A percentile compares a stretch with the other conserved stretches of the same genome.
phyloP scores from a whole-genome alignment of 2,113 vertebrate species.

The Xyrauchen texanus region DNA sequence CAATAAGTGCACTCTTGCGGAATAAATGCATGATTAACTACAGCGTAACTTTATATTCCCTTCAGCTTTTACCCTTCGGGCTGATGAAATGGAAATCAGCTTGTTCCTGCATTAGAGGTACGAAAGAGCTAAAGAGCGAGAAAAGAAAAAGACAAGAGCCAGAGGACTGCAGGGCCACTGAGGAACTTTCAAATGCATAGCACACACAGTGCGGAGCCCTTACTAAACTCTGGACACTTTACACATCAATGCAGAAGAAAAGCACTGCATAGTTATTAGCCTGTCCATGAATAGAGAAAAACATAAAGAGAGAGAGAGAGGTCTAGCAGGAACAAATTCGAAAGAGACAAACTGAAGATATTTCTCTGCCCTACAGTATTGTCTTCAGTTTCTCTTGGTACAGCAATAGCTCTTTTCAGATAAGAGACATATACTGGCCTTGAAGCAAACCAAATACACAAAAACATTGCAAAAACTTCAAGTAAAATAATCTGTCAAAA shows the following conservation, averaged over 20 bases:
- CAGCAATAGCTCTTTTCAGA: no score
- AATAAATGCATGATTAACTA: background rate
- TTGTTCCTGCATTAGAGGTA: background rate
- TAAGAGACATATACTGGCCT: no score
- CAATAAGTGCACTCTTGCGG: constrained; percentile 3
- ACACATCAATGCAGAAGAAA: constrained; percentile 35
- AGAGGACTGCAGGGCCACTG: background rate
- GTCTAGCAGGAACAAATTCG: no score
- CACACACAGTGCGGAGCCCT: constrained; percentile 33
- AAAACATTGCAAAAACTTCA: no score
- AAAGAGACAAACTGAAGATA: no score
- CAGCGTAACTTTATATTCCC: constrained; percentile 19
- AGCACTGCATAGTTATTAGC: constrained; percentile 32
- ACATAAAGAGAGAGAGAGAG: no score
- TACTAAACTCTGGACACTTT: constrained; percentile 29
- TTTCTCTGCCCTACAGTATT: no score
- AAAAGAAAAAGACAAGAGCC: background rate
- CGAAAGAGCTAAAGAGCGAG: background rate
- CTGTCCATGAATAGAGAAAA: background rate
- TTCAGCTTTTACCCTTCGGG: constrained; percentile 17
- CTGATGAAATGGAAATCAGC: constrained; percentile 3
- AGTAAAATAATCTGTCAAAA: no score
- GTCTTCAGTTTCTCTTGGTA: no score
- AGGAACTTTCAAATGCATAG: constrained; percentile 40
- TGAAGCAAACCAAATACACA: no score